These are phyloP conservation scores for Coenonympha glycerion DNA, from an alignment of 2,888 invertebrate genomes.

Conservation along the genomic window DNA sequence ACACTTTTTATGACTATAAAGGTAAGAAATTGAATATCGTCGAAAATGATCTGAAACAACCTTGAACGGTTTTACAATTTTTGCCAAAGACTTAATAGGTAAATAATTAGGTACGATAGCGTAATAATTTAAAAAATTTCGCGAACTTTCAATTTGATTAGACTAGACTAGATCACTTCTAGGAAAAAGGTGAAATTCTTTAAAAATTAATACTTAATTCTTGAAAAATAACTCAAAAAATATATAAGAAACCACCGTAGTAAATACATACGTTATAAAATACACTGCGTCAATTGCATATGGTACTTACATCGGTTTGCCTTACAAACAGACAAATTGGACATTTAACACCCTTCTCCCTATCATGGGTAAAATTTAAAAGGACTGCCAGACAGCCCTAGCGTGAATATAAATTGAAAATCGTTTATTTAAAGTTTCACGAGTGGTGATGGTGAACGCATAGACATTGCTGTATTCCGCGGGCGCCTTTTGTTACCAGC, in stretches of 20 bases:
- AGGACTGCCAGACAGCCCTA: slow-evolving; percentile 9
- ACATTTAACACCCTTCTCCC: no score
- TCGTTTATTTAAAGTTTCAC: slow-evolving; percentile 53
- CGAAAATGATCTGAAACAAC: background rate
- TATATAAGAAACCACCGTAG: no score
- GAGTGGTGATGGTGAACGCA: slow-evolving; percentile 35
- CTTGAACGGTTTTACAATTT: background rate
- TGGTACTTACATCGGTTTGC: no score
- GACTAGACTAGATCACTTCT: no score
- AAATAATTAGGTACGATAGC: background rate
- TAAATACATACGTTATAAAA: no score
- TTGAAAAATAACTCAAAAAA: background rate
- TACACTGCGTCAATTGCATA: no score
- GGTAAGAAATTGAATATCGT: background rate
- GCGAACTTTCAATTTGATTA: no score
- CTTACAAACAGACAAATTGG: no score
- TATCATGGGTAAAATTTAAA: no score
- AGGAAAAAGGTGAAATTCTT: no score
- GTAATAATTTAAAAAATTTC: no score
- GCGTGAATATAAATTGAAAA: slow-evolving; percentile 55
- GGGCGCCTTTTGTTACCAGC: slow-evolving; percentile 26
- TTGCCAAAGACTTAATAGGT: background rate
- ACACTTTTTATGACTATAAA: background rate
- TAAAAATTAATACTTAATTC: no score
- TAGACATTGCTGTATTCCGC: slow-evolving; percentile 34